phyloP scores from a whole-genome alignment of 2,888 invertebrate genomes.

The Cinara cedri region DNA sequence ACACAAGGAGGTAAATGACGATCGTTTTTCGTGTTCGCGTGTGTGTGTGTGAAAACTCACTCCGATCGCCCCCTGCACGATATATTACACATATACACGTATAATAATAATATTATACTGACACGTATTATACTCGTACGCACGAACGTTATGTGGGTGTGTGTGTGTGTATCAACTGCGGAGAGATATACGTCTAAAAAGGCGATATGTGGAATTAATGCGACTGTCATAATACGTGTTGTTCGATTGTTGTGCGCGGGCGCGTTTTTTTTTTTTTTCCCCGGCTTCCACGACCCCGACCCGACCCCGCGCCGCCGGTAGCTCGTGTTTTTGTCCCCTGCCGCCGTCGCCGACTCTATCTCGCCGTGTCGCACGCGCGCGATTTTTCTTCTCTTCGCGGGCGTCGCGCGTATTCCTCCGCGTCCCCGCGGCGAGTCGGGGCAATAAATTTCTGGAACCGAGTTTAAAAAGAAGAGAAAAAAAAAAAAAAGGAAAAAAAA shows the following conservation, averaged over 20 bases:
- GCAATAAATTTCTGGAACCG: constrained; percentile 36
- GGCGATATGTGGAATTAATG: constrained; percentile 56
- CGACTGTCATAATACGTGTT: constrained; percentile 52
- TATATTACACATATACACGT: too few relatives aligned
- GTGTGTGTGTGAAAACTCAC: constrained; percentile 6
- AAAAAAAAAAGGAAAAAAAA: constrained; percentile 21
- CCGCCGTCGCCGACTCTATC: not conserved
- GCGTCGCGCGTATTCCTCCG: not conserved
- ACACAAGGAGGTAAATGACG: constrained; percentile 24
- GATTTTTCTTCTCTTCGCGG: not conserved
- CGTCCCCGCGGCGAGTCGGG: not conserved
- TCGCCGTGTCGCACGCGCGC: not conserved
- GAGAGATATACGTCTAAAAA: constrained; percentile 51
- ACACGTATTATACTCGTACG: not conserved
- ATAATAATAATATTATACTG: too few relatives aligned
- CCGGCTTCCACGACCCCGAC: too few relatives aligned
- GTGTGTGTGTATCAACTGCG: not conserved
- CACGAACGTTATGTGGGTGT: not conserved
- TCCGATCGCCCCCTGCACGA: not conserved
- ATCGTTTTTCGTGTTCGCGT: not conserved
- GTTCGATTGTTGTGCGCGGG: constrained; percentile 38
- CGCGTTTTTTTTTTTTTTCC: not conserved
- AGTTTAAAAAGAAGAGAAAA: not conserved
- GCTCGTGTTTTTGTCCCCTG: not conserved
- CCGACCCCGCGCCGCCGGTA: too few relatives aligned